phyloP scores from a whole-genome alignment of 2,888 invertebrate species.

The Cataglyphis cursor region DNA sequence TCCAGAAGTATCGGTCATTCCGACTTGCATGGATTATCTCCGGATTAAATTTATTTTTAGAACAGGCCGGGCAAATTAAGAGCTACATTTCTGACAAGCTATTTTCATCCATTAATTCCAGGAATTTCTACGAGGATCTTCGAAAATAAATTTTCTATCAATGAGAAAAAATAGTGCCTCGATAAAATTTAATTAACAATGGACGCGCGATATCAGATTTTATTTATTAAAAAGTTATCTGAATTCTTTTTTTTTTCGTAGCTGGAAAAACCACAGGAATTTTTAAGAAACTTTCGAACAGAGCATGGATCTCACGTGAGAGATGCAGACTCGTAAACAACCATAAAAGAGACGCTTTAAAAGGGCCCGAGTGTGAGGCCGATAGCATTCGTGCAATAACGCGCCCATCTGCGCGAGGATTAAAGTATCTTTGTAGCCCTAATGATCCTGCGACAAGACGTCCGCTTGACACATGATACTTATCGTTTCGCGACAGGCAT shows the following conservation, averaged over 20 bases:
- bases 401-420: slow-evolving; percentile 36
- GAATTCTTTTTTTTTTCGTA: neutral
- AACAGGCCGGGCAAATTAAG: neutral
- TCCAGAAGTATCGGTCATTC: slow-evolving; percentile 16
- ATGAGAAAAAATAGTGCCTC: neutral
- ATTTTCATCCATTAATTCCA: neutral
- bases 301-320: neutral
- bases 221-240: neutral
- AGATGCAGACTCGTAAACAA: neutral
- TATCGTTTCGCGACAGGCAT: slow-evolving; percentile 52
- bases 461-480: slow-evolving; percentile 51
- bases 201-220: neutral
- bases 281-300: neutral
- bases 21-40: slow-evolving; percentile 12
- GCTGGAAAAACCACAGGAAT: neutral
- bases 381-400: slow-evolving; percentile 46
- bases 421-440: slow-evolving; percentile 47
- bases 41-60: neutral
- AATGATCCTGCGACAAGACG: slow-evolving; percentile 46
- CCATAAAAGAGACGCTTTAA: slow-evolving; percentile 37
- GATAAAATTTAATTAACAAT: neutral
- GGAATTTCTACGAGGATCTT: neutral
- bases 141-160: neutral
- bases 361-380: neutral
- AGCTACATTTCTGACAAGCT: neutral